Conservation (phyloP, 2,888 invertebrate genomes). For the Sinotaia quadrata region DNA sequence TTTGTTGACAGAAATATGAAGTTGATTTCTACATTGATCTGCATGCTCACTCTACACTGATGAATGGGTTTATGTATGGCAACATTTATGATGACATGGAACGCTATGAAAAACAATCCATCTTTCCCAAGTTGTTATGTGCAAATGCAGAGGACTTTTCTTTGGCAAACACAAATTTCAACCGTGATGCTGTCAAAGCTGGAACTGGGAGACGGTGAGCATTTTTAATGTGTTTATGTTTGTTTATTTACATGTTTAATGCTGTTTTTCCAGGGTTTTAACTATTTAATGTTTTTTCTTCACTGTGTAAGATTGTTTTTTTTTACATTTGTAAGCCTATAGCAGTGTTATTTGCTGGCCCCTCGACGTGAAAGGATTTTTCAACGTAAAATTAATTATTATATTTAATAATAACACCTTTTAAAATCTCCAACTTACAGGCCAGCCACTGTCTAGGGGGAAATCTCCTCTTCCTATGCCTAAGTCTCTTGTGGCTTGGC, state of each 20-base stretch:
- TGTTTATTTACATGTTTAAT: not conserved
- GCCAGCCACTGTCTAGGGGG: no score
- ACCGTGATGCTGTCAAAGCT: constrained; percentile 87
- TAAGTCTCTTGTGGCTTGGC: no score
- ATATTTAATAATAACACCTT: no score
- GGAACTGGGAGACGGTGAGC: constrained; percentile 88
- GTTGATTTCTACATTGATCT: constrained; percentile 95
- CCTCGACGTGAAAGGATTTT: no score
- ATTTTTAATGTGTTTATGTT: not conserved
- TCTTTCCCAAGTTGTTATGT: constrained; percentile 92
- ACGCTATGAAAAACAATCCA: constrained; percentile 90
- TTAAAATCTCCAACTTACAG: no score
- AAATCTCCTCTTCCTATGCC: no score
- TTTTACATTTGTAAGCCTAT: no score
- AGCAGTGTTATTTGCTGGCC: no score
- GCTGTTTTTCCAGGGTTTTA: not conserved
- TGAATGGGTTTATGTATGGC: constrained; percentile 95
- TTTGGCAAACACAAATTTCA: constrained; percentile 89
- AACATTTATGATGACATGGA: constrained; percentile 76
- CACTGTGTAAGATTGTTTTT: not conserved
- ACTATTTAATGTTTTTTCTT: not conserved
- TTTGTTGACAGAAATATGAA: constrained; percentile 80
- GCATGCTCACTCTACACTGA: constrained; percentile 92
- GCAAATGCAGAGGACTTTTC: constrained; percentile 92
- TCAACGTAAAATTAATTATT: no score